phyloP scores from a whole-genome alignment of 2,888 invertebrate species.

The Acanthosepion esculentum region DNA sequence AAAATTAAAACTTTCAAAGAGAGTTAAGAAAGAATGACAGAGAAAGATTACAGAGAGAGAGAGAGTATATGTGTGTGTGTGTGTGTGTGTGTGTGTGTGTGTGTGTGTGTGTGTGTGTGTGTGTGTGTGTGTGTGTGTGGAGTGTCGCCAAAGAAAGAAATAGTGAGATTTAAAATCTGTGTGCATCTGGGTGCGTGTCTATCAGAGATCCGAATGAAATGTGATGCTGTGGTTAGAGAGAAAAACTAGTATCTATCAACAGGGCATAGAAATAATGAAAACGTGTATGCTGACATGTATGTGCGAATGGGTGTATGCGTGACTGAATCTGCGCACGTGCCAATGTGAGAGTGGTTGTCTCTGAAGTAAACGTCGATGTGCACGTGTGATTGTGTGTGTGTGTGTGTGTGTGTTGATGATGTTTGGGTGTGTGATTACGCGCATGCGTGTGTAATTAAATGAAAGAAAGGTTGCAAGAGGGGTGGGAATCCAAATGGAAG shows the following conservation, averaged over 20 bases:
- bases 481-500: not conserved
- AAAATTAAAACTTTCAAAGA: no score
- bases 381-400: not conserved
- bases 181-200: not conserved
- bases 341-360: not conserved
- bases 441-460: not conserved
- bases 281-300: not conserved
- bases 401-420: not conserved
- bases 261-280: not conserved
- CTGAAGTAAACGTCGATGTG: not conserved
- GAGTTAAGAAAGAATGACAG: no score
- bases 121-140: not conserved
- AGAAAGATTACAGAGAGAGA: no score
- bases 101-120: no score
- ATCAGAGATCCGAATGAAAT: not conserved
- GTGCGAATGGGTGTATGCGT: not conserved
- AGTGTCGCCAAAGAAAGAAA: no score
- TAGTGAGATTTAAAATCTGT: no score
- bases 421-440: not conserved
- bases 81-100: not conserved
- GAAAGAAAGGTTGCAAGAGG: not conserved
- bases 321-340: not conserved
- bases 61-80: no score
- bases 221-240: not conserved
- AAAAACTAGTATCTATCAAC: not conserved